Evolutionary conservation across 2,113 vertebrate genomes (phyloP), one percentile per base, ranked within the genome.

Genomic region (Piprites chloris): DNA sequence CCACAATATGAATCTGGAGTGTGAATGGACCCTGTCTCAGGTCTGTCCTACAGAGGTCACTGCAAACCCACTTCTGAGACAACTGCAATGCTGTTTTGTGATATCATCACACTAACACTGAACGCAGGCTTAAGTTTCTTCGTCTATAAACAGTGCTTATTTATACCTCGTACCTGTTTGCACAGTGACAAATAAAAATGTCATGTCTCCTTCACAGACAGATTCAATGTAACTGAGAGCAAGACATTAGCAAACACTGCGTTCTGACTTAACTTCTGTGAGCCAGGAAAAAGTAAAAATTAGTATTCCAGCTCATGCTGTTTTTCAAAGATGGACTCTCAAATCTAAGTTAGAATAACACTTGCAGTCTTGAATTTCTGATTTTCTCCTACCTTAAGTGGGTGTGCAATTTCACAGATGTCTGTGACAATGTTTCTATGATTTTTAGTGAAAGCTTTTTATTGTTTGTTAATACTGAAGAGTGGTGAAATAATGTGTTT

Each of bases 41-140:
- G 5, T 85, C 62, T 46, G 53, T 93, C 95, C 96, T 97, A 82
- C 74, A 96, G 96, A 90, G 94, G 96, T 97, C 96, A 91, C 90
- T 95, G 78, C 78, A 87, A 85, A 91, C n/a, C 37, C 49, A 61
- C 41, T 76, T 89, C 58, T 91, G 82, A 87, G 41, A 53, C 72
- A 68, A 44, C 33, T 15, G 35, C 42, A 23, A 2, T 3, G 30
- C 24, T 28, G 21, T 33, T 62, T 52, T 1, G 1, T 6, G 1
- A 13, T 27, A 33, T n/a, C 41, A 2, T 5, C 19, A 23, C 2
- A 1, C 4, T 14, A 27, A 30, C 19, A 16, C 28, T 9, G 53
- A 85, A 44, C 8, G 37, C 50, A 46, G 28, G 22, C 61, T 74
- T 63, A 73, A 86, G 22, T 42, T 32, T 50, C 32, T 78, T 62